phyloP scores from a whole-genome alignment of 2,113 vertebrate species.

The Colinus virginianus region DNA sequence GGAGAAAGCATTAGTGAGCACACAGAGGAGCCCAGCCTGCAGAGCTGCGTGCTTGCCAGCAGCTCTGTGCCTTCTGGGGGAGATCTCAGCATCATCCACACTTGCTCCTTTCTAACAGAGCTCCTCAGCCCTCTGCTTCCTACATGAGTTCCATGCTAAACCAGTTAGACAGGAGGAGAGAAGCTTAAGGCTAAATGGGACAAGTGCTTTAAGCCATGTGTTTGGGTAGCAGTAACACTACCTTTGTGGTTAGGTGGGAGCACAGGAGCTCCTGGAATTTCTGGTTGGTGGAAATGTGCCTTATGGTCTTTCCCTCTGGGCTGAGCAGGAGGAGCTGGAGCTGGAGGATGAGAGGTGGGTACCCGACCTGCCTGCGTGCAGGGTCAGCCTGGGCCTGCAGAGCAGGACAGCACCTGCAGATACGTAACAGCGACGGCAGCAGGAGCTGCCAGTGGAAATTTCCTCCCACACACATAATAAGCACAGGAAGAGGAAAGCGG shows the following conservation, averaged over 20 bases:
- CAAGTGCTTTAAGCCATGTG: neutral
- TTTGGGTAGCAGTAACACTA: neutral
- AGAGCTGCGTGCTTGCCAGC: neutral
- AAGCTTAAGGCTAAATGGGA: neutral
- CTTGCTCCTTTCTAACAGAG: neutral
- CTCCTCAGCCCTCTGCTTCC: neutral
- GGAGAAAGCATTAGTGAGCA: constrained; percentile 1
- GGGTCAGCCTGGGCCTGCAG: neutral
- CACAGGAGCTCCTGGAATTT: neutral
- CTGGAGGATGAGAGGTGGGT: neutral
- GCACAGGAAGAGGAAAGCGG: neutral
- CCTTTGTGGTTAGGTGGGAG: neutral
- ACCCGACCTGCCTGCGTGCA: neutral
- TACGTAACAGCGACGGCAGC: neutral
- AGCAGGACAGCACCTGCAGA: constrained; percentile 7
- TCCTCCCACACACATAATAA: neutral
- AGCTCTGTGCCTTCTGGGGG: neutral
- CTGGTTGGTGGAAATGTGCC: neutral
- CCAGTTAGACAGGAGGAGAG: neutral
- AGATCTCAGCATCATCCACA: neutral
- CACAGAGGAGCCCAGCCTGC: neutral
- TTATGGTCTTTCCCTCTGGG: neutral
- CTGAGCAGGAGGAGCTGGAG: neutral
- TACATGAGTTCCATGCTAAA: neutral
- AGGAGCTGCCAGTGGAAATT: constrained; percentile 31